Evolutionary conservation across 2,888 invertebrate genomes (phyloP).

Genomic region (Tigriopus californicus): DNA sequence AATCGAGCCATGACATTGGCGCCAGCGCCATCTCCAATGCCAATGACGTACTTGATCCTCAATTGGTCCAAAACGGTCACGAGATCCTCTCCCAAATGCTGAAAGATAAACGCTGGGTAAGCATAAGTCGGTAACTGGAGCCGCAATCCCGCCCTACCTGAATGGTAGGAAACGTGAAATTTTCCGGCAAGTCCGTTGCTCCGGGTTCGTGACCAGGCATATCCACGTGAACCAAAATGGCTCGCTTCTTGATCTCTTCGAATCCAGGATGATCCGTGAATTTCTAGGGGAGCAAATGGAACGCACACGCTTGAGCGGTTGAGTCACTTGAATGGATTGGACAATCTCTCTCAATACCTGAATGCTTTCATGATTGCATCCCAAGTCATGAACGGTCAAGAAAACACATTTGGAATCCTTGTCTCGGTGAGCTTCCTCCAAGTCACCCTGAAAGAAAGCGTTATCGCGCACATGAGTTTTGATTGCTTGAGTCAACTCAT

Average conservation of each 20-base stretch:
- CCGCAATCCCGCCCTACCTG: background rate
- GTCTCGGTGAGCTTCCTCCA: slow-evolving; percentile 28
- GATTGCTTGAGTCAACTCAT: no score
- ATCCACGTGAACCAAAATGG: slow-evolving; percentile 69
- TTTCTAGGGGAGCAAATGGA: slow-evolving; percentile 41
- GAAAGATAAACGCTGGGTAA: slow-evolving; percentile 35
- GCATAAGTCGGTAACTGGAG: background rate
- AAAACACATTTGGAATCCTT: slow-evolving; percentile 64
- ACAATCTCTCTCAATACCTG: background rate
- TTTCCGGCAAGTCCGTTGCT: slow-evolving; percentile 50
- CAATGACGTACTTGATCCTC: slow-evolving; percentile 61
- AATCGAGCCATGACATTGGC: slow-evolving; percentile 59
- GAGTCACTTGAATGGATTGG: background rate
- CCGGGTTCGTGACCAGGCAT: slow-evolving; percentile 70
- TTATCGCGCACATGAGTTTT: no score
- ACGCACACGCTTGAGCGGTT: background rate
- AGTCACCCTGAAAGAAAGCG: slow-evolving; percentile 46
- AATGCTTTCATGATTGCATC: slow-evolving; percentile 35
- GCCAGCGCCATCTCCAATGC: slow-evolving; percentile 69
- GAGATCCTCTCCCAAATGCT: slow-evolving; percentile 59
- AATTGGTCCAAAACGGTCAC: slow-evolving; percentile 60
- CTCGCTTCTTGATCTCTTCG: slow-evolving; percentile 61
- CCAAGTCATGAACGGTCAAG: slow-evolving; percentile 71
- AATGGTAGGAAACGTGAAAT: slow-evolving; percentile 22
- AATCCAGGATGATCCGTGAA: slow-evolving; percentile 64